Conservation (phyloP, 2,888 invertebrate genomes). For the Chalcis sispes region DNA sequence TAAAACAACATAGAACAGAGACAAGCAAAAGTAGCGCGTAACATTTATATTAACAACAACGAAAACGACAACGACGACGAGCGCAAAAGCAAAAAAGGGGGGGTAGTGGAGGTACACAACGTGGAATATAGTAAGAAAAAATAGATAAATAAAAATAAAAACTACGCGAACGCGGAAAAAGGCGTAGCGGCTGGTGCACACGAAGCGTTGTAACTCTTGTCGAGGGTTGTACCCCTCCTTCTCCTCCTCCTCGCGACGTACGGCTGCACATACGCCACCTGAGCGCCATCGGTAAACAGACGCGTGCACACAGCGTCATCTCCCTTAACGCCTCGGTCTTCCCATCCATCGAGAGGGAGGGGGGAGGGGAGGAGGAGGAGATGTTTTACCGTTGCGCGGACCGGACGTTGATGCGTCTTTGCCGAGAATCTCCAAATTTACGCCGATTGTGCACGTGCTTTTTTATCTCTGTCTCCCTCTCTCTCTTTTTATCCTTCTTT, state of each 20-base stretch:
- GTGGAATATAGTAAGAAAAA: not conserved
- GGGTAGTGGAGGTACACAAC: not conserved
- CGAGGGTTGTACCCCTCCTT: slow-evolving; percentile 29
- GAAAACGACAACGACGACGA: no score
- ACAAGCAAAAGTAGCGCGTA: no score
- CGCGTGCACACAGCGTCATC: not conserved
- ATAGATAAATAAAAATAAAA: not conserved
- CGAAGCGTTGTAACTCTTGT: slow-evolving; percentile 22
- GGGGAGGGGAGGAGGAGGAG: not conserved
- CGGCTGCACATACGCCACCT: slow-evolving; percentile 27
- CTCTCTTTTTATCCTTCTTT: not conserved
- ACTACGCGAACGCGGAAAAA: not conserved
- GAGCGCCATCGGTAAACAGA: slow-evolving; percentile 44
- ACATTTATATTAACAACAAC: no score
- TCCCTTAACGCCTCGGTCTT: no score
- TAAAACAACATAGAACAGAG: no score
- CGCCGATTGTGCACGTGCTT: not conserved
- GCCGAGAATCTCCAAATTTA: slow-evolving; percentile 46
- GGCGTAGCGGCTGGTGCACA: not conserved
- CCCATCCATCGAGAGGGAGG: no score
- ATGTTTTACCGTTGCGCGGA: not conserved
- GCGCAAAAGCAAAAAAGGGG: not conserved
- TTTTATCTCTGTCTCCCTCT: not conserved
- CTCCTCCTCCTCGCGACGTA: not conserved
- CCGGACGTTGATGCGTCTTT: slow-evolving; percentile 40